Percentiles rank a stretch among this genome's conserved stretches.
Conservation (phyloP, 2,888 invertebrate genomes). For the Magallana nippona region DNA sequence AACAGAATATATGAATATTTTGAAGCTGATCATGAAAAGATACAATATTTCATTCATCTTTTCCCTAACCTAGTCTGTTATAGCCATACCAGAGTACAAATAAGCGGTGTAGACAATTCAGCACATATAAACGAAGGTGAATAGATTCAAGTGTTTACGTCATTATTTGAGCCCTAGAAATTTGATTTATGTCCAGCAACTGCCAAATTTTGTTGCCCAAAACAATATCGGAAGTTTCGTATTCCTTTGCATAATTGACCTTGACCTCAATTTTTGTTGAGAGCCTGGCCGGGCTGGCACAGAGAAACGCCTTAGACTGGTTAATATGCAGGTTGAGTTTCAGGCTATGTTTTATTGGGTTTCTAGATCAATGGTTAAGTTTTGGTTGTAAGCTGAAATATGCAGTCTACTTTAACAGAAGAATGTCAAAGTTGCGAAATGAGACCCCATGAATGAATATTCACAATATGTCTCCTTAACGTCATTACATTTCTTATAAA, state of each 20-base stretch:
- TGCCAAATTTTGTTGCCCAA: neutral
- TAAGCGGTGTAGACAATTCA: too few species aligned
- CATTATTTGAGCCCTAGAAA: neutral
- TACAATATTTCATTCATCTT: slow-evolving; percentile 1
- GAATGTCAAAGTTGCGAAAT: neutral
- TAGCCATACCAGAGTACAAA: neutral
- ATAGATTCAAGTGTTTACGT: neutral
- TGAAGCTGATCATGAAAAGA: neutral
- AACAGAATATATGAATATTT: neutral
- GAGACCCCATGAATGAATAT: neutral
- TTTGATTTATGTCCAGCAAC: neutral
- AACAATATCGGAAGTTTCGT: neutral
- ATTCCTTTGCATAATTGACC: slow-evolving; percentile 15
- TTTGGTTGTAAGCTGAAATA: neutral
- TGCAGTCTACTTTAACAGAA: neutral
- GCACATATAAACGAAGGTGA: too few species aligned
- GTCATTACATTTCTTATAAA: too few species aligned
- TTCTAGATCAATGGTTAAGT: slow-evolving; percentile 26
- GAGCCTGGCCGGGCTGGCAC: slow-evolving; percentile 3
- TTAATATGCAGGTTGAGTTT: slow-evolving; percentile 30
- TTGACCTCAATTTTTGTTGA: slow-evolving; percentile 5
- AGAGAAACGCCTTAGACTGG: neutral
- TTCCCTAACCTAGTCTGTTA: neutral
- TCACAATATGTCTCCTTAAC: too few species aligned
- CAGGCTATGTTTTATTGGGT: neutral